phyloP scores from a whole-genome alignment of 2,113 vertebrate genomes.

The Saguinus imperator region DNA sequence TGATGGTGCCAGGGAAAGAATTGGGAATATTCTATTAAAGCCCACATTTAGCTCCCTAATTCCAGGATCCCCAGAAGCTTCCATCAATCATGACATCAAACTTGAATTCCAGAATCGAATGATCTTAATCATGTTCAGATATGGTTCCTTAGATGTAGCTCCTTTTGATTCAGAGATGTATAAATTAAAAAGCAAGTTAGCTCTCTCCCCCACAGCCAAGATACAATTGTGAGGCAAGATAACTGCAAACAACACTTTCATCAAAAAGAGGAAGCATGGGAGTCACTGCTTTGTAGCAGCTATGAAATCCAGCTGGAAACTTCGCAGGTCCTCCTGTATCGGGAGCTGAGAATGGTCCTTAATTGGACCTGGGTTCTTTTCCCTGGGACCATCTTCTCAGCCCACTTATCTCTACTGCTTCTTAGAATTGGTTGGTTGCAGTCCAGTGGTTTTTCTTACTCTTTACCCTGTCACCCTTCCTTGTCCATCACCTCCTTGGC shows the following conservation, averaged over 20 bases:
- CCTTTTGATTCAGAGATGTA: neutral
- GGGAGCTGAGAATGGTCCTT: neutral
- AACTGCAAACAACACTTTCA: neutral
- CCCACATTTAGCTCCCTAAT: neutral
- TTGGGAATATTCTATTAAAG: neutral
- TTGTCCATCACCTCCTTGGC: neutral
- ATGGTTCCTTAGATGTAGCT: neutral
- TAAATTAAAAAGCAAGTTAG: neutral
- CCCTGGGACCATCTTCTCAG: neutral
- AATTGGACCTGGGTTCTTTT: neutral
- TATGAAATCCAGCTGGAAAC: neutral
- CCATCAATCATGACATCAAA: neutral
- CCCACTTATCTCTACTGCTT: neutral
- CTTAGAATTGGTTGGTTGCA: neutral
- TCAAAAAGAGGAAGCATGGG: neutral
- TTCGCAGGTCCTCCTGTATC: neutral
- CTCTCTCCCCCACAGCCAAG: neutral
- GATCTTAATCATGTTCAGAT: neutral
- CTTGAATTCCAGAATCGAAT: neutral
- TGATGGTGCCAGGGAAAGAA: neutral
- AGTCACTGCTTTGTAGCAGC: neutral
- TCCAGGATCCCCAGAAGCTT: neutral
- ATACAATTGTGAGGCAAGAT: neutral
- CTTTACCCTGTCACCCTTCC: neutral
- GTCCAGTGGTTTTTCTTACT: neutral